A percentile compares a stretch with the other conserved stretches of the same genome.
Conservation (phyloP, 1,140 invertebrate genomes). For the Lordiphosa stackelbergi region DNA sequence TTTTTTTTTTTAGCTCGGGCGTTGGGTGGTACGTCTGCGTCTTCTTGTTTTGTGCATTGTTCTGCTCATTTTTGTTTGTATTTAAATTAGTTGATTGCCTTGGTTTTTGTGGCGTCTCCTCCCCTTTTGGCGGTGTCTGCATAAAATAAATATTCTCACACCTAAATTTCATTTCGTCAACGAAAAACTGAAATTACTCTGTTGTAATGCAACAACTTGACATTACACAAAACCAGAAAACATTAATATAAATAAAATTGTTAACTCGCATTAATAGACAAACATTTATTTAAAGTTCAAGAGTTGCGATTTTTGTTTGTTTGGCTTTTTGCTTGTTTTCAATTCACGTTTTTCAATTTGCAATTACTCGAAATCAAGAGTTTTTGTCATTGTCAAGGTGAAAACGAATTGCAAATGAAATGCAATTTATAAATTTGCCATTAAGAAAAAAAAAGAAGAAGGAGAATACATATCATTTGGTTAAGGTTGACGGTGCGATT, state of each 20-base stretch:
- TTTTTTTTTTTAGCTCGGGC: no score
- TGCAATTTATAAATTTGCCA: slow-evolving; percentile 26
- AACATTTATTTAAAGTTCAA: slow-evolving; percentile 60
- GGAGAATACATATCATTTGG: neutral
- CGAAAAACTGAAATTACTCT: slow-evolving; percentile 36
- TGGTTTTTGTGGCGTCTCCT: slow-evolving; percentile 42
- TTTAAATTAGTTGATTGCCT: slow-evolving; percentile 70
- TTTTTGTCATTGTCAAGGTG: slow-evolving; percentile 68
- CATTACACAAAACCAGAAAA: slow-evolving; percentile 24
- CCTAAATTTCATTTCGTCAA: slow-evolving; percentile 63
- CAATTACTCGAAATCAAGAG: slow-evolving; percentile 46
- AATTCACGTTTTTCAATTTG: slow-evolving; percentile 69
- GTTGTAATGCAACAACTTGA: slow-evolving; percentile 4
- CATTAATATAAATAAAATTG: slow-evolving; percentile 50
- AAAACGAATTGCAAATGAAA: slow-evolving; percentile 20
- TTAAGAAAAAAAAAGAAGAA: slow-evolving; percentile 17
- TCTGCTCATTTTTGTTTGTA: slow-evolving; percentile 47
- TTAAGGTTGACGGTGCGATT: slow-evolving; percentile 16
- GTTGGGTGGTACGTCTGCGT: slow-evolving; percentile 4
- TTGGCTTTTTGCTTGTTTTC: slow-evolving; percentile 36
- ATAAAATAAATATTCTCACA: slow-evolving; percentile 56
- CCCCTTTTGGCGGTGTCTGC: slow-evolving; percentile 13
- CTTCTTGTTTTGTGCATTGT: slow-evolving; percentile 58
- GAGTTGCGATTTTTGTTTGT: slow-evolving; percentile 11
- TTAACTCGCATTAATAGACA: slow-evolving; percentile 39